Evolutionary conservation across 2,113 vertebrate genomes (phyloP).

Genomic region (Misgurnus mizolepis): DNA sequence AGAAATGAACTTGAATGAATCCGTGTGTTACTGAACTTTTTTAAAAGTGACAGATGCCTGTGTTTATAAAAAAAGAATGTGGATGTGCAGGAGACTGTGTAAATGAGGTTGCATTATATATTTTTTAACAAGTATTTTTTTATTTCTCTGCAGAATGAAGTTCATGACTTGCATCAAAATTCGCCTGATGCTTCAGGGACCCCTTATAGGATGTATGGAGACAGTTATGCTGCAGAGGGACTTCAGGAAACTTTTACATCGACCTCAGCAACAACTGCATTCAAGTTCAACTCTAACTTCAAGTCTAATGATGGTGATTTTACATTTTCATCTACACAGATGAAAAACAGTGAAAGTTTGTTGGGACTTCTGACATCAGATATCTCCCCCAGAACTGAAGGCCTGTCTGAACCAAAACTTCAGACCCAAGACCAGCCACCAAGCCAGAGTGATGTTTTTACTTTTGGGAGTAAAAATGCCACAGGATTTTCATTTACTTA

Average conservation of each 20-base stretch:
- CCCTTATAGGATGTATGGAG: constrained; percentile 82
- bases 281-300: constrained; percentile 97
- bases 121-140: neutral
- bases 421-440: constrained; percentile 61
- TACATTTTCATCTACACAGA: constrained; percentile 85
- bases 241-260: constrained; percentile 83
- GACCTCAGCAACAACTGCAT: constrained; percentile 76
- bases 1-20: no score
- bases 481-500: constrained; percentile 76
- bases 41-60: no score
- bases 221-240: constrained; percentile 82
- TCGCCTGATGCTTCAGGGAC: constrained; percentile 73
- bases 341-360: constrained; percentile 84
- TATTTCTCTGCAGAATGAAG: constrained; percentile 82
- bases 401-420: constrained; percentile 69
- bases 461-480: constrained; percentile 78
- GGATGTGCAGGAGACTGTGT: no score
- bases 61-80: no score
- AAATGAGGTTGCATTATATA: no score
- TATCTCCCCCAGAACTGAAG: constrained; percentile 79
- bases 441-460: constrained; percentile 77
- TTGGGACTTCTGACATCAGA: constrained; percentile 90
- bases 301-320: constrained; percentile 97
- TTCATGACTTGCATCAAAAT: constrained; percentile 89
- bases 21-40: no score